These are phyloP conservation scores for Drosophila nannoptera DNA, from an alignment of 1,140 invertebrate species.

Conservation along the genomic window DNA sequence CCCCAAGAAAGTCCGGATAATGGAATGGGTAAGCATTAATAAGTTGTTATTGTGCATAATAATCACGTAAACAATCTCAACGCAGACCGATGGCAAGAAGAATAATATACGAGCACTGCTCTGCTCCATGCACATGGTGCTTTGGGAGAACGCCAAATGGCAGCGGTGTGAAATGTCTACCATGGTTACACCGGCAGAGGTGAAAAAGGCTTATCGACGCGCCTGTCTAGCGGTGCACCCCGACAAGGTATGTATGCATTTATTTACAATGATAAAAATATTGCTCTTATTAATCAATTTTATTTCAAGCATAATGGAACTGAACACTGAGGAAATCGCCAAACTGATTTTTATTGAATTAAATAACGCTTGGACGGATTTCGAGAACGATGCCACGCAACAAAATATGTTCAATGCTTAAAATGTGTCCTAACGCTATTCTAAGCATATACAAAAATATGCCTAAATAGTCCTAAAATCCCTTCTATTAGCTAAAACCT, in stretches of 20 bases:
- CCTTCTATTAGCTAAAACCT: constrained; percentile 51
- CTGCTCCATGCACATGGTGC: constrained; percentile 94
- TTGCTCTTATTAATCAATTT: constrained; percentile 27
- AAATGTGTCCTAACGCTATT: constrained; percentile 41
- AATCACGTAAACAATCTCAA: neutral
- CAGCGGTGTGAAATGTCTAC: constrained; percentile 95
- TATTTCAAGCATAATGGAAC: constrained; percentile 91
- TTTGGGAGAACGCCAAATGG: constrained; percentile 98
- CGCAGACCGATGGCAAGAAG: constrained; percentile 95
- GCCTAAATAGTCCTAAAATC: constrained; percentile 34
- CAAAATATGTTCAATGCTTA: constrained; percentile 86
- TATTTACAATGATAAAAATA: neutral
- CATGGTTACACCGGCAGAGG: constrained; percentile 92
- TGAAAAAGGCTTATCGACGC: constrained; percentile 97
- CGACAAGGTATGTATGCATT: constrained; percentile 89
- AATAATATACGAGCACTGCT: constrained; percentile 96
- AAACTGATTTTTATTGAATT: constrained; percentile 99
- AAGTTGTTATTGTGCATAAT: neutral
- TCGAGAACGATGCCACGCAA: constrained; percentile 93
- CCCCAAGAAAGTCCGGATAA: constrained; percentile 92
- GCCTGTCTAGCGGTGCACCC: constrained; percentile 98
- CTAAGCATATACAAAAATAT: constrained; percentile 32
- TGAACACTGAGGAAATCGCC: constrained; percentile 92
- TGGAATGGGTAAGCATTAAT: constrained; percentile 83
- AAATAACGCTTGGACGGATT: constrained; percentile 98